Evolutionary conservation across 1,140 invertebrate genomes (phyloP), one percentile per base, ranked within the genome.

Genomic region (Eupeodes corollae): DNA sequence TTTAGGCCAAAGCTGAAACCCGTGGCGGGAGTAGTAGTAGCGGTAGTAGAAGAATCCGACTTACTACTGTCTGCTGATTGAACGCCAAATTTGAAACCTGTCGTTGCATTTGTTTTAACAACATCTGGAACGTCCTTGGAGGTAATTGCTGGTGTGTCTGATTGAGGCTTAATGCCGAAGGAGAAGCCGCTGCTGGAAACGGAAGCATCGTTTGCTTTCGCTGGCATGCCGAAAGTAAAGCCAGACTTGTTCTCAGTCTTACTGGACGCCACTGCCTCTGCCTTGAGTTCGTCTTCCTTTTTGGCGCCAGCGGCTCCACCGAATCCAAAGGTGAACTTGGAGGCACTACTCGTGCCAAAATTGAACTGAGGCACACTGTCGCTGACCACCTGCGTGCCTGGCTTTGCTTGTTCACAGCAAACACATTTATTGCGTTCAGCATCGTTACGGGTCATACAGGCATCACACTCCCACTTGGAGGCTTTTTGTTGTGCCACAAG

Each of bases 341-440:
- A 59, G 3, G 57, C 54, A 41, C 58, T 44, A 44, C 50, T 50
- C 21, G 63, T 62, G 38, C 67, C 69, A 46, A 51, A 52, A 15
- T 47, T 32, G 47, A 56, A 54, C 42, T 48, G 46, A 9, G 47
- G 19, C 6, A 35, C 34, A 18, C 16, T 48, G 21, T 44, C 14
- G 44, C 43, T 6, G 44, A 12, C 38, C 37, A 12, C 14, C 12
- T 42, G 33, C 10, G 52, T 52, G 12, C 67, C 73, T 9, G 81
- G 79, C 57, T 79, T 85, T 1, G 75, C 60, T 19, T 79, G 72
- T 46, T 80, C 78, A 59, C 84, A 88, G 50, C 83, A 85, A 16
- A 77, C 69, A 69, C 86, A 88, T 53, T 73, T 77, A 5, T 53
- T 55, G 34, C 68, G 71, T 18, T 71, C 61, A 9, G 56, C 58